Base-by-base conservation (phyloP, 2,888 invertebrate species). In the Blastobasis adustella region DNA sequence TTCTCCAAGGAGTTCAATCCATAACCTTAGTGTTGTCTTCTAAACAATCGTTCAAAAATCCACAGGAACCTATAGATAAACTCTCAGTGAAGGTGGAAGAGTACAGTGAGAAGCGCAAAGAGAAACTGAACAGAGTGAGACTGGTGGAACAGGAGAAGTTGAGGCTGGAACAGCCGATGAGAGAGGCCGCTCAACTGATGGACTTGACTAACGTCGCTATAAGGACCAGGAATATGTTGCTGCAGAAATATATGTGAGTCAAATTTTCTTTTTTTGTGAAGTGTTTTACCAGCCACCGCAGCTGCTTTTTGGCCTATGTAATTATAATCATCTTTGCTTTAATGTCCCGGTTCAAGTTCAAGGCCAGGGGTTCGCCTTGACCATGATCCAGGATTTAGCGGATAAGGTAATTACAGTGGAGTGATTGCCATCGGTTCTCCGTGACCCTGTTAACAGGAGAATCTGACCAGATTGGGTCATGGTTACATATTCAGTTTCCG, bases 111-210 rank as follows among this genome's bases (percentile, higher is more conserved):
- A 90, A 91, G 64, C 89, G 95, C 10, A 91, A 92, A 10, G 96
- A 96, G 70, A 96, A 96, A 82, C 80, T 96, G 50, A 96, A 96
- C 73, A 90, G 97, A 55, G 93, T 97, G 5, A 94, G 95, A 64
- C 80, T 95, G 38, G 93, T 96, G 6, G 93, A 96, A 55, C 72
- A 73, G 50, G 96, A 97, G 73, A 93, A 95, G 76, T 91, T 92
- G 53, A 93, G 93, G 62, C 79, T 97, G 49, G 92, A 94, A 65
- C 92, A 91, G 54, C 95, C 96, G 0, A 95, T 94, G 90, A 91
- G 93, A 54, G 93, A 94, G 52, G 95, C 96, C 0, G 90, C 96
- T 0, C 91, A 93, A 47, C 93, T 92, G 67, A 88, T 99, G 63
- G 92, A 92, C 59, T 75, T 92, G 23, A 96, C 97, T 71, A 99